Evolutionary conservation across 2,888 invertebrate genomes (phyloP), one percentile per base, ranked within the genome.

Genomic region (Campaea margaritaria): DNA sequence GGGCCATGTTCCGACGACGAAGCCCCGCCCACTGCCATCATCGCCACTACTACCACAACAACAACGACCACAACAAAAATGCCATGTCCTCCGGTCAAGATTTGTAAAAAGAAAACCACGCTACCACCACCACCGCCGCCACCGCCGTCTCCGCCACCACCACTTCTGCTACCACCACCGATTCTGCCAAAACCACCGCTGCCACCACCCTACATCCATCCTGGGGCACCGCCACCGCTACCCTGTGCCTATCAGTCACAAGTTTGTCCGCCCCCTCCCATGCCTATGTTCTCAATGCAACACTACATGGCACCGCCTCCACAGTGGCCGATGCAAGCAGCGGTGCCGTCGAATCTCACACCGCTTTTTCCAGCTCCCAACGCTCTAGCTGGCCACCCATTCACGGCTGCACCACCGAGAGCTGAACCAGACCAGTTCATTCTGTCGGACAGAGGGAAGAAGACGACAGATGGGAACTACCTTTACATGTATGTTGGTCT

Each of bases 401-500:
- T 31, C 15, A 9, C 15, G 9, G 16, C 9, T 7, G 16, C 9
- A 9, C 31, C 31, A 9, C 31, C 31, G 31, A 3, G 31, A 10
- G 31, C 31, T 9, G 31, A 3, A 10, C 31, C 31, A 21, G 21
- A 21, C n/a, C n/a, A n/a, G 21, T 5, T 21, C 5, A 5, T 21
- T 9, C 10, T 31, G 7, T 31, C 31, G 10, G 31, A 31, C 10
- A 3, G 31, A 9, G 31, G 10, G 31, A 31, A 15, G n/a, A 21
- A 15, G 15, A 39, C 16, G 3, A 47, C 45, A 9, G 51, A 63
- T 0, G 16, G 9, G 0, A 77, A 79, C 38, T 82, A 66, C 50
- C 60, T 77, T 11, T 82, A 83, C 50, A 67, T 86, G 46, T 86
- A 79, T 54, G 67, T 88, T 1, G 87, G 88, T 12, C 68, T 87